Evolutionary conservation across 1,140 invertebrate genomes (phyloP).

Genomic region (Drosophila saltans): DNA sequence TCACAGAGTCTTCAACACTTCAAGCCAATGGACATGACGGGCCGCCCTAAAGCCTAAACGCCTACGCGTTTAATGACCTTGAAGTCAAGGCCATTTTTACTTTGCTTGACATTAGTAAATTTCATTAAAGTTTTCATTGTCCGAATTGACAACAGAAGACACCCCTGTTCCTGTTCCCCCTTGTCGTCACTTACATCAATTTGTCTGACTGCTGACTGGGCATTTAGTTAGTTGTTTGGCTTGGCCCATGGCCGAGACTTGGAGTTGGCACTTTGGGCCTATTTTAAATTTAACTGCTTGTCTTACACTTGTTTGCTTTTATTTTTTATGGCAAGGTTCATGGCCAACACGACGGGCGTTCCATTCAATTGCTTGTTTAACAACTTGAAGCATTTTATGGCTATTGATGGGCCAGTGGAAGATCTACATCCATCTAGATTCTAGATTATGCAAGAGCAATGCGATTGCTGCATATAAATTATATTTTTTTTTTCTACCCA

Average conservation of each 20-base stretch:
- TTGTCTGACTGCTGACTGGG: slow-evolving; percentile 34
- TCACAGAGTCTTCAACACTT: not conserved
- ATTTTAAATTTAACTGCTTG: slow-evolving; percentile 42
- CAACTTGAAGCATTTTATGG: slow-evolving; percentile 43
- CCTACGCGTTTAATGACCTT: slow-evolving; percentile 11
- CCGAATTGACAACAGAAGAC: slow-evolving; percentile 22
- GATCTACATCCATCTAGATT: not conserved
- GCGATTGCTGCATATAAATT: slow-evolving; percentile 64
- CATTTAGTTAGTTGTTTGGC: slow-evolving; percentile 38
- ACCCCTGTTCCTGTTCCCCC: not conserved
- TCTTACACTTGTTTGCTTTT: slow-evolving; percentile 46
- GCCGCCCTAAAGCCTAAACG: too few relatives aligned
- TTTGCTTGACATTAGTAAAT: slow-evolving; percentile 25
- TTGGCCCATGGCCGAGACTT: not conserved
- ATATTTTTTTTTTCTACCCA: slow-evolving; percentile 19
- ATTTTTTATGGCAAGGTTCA: slow-evolving; percentile 61
- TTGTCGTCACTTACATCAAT: slow-evolving; percentile 17
- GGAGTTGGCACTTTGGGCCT: slow-evolving; percentile 9
- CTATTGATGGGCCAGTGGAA: slow-evolving; percentile 31
- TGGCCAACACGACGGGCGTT: slow-evolving; percentile 4
- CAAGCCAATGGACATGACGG: too few relatives aligned
- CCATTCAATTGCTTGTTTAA: slow-evolving; percentile 58
- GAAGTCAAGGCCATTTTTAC: slow-evolving; percentile 32
- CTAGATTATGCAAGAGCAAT: slow-evolving; percentile 39
- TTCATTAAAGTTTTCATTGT: slow-evolving; percentile 54